Percentiles rank a stretch among this genome's conserved stretches.
These are phyloP conservation scores for Tamandua tetradactyla DNA, from an alignment of 2,797 vertebrate genomes.

Conservation along the genomic window DNA sequence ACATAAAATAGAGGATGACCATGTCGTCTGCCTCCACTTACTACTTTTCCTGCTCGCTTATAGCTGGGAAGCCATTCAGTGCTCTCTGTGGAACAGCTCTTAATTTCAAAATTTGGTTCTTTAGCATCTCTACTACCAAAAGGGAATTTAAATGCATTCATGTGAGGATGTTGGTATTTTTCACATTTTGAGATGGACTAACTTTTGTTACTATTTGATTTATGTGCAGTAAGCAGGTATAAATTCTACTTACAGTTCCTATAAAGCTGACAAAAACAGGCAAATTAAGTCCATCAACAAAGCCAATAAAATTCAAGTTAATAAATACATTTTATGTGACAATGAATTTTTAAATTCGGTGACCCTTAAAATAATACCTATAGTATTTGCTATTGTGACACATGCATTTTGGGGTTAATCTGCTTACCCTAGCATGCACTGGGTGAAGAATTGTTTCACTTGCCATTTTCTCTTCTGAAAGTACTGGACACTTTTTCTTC, in stretches of 20 bases:
- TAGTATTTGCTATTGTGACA: too few species aligned
- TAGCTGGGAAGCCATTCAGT: rapidly evolving
- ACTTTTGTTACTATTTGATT: neutral
- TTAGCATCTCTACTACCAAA: neutral
- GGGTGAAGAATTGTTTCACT: neutral
- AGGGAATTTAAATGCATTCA: neutral
- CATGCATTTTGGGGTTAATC: neutral
- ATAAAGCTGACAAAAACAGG: neutral
- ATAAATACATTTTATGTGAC: neutral
- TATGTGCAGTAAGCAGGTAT: neutral
- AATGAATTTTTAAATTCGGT: neutral
- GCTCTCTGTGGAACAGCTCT: too few species aligned
- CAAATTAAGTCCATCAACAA: neutral
- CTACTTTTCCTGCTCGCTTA: too few species aligned
- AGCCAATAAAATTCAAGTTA: neutral
- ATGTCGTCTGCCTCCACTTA: rapidly evolving
- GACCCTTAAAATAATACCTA: neutral
- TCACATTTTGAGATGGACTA: neutral
- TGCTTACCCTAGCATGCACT: too few species aligned
- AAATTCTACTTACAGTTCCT: neutral
- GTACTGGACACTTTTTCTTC: neutral
- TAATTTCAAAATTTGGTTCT: neutral
- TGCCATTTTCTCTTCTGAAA: neutral
- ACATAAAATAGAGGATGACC: neutral
- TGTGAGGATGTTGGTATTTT: neutral